Percentiles rank a stretch among this genome's conserved stretches.
These are phyloP conservation scores for Drosophila serrata DNA, from an alignment of 1,140 invertebrate genomes.

Conservation along the genomic window DNA sequence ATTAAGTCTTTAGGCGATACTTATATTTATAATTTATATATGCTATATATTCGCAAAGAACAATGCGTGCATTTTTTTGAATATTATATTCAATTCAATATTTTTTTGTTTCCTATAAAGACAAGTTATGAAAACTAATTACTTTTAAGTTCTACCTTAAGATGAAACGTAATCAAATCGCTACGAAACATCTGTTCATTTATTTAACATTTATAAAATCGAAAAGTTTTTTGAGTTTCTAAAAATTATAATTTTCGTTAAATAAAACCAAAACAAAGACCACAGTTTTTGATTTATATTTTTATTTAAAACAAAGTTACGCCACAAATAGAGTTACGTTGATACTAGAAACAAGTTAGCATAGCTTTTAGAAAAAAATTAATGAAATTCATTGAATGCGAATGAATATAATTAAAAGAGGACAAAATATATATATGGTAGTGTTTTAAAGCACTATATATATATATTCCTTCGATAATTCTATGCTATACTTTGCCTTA, in stretches of 20 bases:
- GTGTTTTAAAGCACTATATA: too few species aligned
- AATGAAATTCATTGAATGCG: not conserved
- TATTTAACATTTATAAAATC: not conserved
- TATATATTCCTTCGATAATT: not conserved
- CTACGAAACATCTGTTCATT: not conserved
- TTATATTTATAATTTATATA: conserved; percentile 9
- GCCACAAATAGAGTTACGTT: not conserved
- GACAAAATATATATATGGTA: not conserved
- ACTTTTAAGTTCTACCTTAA: not conserved
- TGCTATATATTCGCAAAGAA: conserved; percentile 13
- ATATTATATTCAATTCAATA: not conserved
- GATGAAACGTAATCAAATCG: not conserved
- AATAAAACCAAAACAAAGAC: not conserved
- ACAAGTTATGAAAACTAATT: not conserved
- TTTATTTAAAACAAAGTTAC: not conserved
- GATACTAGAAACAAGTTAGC: not conserved
- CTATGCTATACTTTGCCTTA: not conserved
- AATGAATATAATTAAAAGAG: not conserved
- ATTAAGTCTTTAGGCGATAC: conserved; percentile 19
- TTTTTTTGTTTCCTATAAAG: not conserved
- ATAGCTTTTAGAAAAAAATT: not conserved
- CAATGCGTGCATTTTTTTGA: not conserved
- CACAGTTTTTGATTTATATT: not conserved
- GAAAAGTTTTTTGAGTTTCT: not conserved
- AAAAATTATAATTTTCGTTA: not conserved